Evolutionary conservation across 2,888 invertebrate genomes (phyloP).

Genomic region (Cerceris rybyensis): DNA sequence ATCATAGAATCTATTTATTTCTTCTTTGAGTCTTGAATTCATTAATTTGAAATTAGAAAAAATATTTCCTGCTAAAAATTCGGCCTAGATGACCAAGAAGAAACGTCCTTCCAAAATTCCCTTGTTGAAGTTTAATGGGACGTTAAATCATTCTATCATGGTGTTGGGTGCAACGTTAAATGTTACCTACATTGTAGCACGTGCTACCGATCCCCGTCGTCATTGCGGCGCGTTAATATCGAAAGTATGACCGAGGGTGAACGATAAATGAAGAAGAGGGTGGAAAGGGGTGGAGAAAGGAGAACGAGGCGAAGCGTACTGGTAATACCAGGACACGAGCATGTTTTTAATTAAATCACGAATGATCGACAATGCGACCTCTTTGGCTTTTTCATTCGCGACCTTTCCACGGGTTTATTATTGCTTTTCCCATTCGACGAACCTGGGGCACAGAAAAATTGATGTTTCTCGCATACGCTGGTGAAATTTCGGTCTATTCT

Average conservation of each 20-base stretch:
- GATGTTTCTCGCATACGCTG: neutral
- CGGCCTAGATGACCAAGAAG: neutral
- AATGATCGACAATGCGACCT: constrained; percentile 30
- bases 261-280: constrained; percentile 36
- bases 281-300: constrained; percentile 2
- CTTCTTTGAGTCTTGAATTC: no score
- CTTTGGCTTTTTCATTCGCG: neutral
- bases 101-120: neutral
- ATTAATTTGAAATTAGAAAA: neutral
- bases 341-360: constrained; percentile 58
- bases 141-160: constrained; percentile 32
- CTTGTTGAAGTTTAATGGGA: constrained; percentile 13
- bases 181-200: constrained; percentile 28
- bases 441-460: neutral
- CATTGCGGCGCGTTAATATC: constrained; percentile 50
- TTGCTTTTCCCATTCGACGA: neutral
- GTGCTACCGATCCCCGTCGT: constrained; percentile 31
- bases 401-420: neutral
- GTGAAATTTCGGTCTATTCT: neutral
- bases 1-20: no score
- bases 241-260: constrained; percentile 49
- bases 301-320: neutral
- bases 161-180: constrained; percentile 24
- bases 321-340: constrained; percentile 10
- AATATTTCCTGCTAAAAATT: neutral